Conservation (phyloP, 2,113 vertebrate species). For the Onychostoma macrolepis region DNA sequence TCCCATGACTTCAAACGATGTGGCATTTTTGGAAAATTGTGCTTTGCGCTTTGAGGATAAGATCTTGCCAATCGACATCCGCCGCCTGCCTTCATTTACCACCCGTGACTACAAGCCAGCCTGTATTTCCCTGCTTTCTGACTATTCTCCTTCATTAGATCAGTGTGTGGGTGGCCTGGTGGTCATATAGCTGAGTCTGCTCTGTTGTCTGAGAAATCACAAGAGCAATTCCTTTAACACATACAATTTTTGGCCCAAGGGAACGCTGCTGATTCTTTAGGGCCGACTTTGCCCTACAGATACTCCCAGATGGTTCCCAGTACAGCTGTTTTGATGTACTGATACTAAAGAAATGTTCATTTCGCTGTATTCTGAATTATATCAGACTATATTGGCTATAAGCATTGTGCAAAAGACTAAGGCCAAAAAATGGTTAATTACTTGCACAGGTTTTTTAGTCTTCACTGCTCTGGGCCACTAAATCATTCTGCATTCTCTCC, state of each 20-base stretch:
- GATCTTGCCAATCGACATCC: slow-evolving; percentile 47
- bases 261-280: neutral
- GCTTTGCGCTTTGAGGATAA: slow-evolving; percentile 48
- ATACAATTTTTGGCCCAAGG: slow-evolving; percentile 12
- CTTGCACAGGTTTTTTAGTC: neutral
- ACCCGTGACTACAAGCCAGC: slow-evolving; percentile 17
- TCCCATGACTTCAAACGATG: slow-evolving; percentile 53
- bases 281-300: neutral
- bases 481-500: neutral
- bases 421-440: neutral
- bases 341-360: neutral
- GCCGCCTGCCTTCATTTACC: slow-evolving; percentile 44
- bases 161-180: slow-evolving; percentile 53
- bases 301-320: neutral
- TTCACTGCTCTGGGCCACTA: neutral
- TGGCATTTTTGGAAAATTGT: slow-evolving; percentile 50
- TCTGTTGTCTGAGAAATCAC: slow-evolving; percentile 35
- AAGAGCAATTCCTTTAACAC: slow-evolving; percentile 38
- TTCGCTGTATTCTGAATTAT: neutral
- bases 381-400: neutral
- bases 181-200: slow-evolving; percentile 42
- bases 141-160: slow-evolving; percentile 26
- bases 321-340: neutral
- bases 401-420: neutral
- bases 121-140: slow-evolving; percentile 13